Evolutionary conservation across 2,797 vertebrate genomes (phyloP).

Genomic region (Mormyrus proboscirostris): DNA sequence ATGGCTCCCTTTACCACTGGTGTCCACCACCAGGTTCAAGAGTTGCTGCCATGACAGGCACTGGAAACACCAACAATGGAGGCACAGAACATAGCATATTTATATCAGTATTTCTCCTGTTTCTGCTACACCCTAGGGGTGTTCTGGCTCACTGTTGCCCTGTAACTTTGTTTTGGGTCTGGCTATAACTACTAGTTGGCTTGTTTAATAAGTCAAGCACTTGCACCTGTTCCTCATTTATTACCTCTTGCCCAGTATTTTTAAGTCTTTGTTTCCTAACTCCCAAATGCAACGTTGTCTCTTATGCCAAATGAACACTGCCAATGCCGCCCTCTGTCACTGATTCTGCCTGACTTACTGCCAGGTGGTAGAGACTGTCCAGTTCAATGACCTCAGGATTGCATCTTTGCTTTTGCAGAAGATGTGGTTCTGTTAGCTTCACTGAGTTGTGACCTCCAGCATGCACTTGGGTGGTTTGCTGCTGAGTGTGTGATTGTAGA

Average conservation of each 20-base stretch:
- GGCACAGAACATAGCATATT: neutral
- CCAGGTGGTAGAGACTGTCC: neutral
- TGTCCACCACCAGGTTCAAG: neutral
- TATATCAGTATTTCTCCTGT: neutral
- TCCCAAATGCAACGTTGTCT: neutral
- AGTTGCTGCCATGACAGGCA: neutral
- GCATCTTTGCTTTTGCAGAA: neutral
- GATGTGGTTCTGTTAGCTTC: neutral
- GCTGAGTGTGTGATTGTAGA: neutral
- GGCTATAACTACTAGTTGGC: neutral
- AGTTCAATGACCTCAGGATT: neutral
- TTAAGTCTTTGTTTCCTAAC: neutral
- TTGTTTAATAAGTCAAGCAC: neutral
- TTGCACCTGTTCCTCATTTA: neutral
- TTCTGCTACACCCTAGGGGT: neutral
- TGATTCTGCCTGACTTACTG: neutral
- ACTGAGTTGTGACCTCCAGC: neutral
- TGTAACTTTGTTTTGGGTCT: neutral
- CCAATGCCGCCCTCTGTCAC: neutral
- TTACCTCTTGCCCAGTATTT: neutral
- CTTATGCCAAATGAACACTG: neutral
- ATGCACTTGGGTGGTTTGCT: neutral
- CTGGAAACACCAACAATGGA: neutral
- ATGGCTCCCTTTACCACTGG: neutral
- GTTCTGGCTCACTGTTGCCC: neutral